These are phyloP conservation scores for Diarsia mendica DNA, from an alignment of 2,888 invertebrate genomes.

Conservation along the genomic window DNA sequence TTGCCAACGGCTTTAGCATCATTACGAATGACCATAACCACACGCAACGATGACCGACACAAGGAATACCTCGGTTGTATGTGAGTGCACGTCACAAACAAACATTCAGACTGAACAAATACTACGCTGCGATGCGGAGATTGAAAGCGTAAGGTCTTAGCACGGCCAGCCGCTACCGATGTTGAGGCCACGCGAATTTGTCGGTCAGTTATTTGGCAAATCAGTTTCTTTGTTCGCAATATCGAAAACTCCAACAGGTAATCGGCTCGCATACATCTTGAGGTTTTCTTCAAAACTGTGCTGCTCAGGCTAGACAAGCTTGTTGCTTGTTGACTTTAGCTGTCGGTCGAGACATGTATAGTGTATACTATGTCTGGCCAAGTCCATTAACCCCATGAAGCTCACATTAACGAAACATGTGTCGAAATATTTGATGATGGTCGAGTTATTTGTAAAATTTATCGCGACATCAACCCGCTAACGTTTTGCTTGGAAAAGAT, in stretches of 20 bases:
- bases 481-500: slow-evolving; percentile 52
- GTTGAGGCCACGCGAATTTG: background rate
- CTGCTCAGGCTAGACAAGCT: background rate
- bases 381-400: slow-evolving; percentile 28
- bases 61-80: background rate
- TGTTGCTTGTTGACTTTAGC: slow-evolving; percentile 2
- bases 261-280: background rate
- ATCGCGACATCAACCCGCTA: slow-evolving; percentile 46
- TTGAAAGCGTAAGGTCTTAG: slow-evolving; percentile 17
- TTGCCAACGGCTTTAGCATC: slow-evolving; percentile 2
- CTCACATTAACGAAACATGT: slow-evolving; percentile 27
- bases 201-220: background rate
- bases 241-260: background rate
- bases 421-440: slow-evolving; percentile 34
- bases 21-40: background rate
- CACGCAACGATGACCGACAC: background rate
- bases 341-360: background rate
- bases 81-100: slow-evolving; percentile 28
- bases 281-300: slow-evolving; percentile 11
- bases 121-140: slow-evolving; percentile 8
- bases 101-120: slow-evolving; percentile 28
- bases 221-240: background rate
- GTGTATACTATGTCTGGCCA: background rate
- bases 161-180: background rate
- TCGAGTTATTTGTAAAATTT: slow-evolving; percentile 56